Percentiles rank a stretch among this genome's conserved stretches.
Evolutionary conservation across 2,888 invertebrate species (phyloP).

Genomic region (Nowickia ferox): DNA sequence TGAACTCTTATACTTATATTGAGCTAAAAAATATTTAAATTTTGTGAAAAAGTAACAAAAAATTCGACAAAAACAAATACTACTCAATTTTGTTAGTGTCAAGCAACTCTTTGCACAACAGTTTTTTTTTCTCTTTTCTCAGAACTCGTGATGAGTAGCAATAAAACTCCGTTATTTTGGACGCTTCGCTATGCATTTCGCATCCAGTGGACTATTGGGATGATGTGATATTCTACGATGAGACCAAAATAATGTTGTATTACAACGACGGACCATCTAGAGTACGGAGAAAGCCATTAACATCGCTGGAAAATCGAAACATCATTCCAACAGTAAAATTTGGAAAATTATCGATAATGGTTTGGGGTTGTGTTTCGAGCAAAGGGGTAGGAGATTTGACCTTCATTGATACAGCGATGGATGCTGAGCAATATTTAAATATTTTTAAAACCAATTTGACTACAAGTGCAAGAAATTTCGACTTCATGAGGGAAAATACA

Average conservation of each 20-base stretch:
- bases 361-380: conserved; percentile 12
- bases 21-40: too few relatives aligned
- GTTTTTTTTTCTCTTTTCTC: too few relatives aligned
- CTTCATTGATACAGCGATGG: not conserved
- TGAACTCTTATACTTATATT: too few relatives aligned
- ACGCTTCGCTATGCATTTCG: conserved; percentile 38
- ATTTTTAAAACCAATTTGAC: conserved; percentile 1
- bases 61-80: not conserved
- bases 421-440: not conserved
- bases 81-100: conserved; percentile 36
- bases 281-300: conserved; percentile 33
- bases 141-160: too few relatives aligned
- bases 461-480: conserved; percentile 17
- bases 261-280: not conserved
- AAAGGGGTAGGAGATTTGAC: not conserved
- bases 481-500: conserved; percentile 19
- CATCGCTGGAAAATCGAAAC: conserved; percentile 18
- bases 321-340: conserved; percentile 19
- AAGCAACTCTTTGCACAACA: conserved; percentile 49
- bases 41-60: too few relatives aligned
- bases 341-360: not conserved
- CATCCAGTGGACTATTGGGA: conserved; percentile 19
- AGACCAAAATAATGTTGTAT: conserved; percentile 6
- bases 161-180: too few relatives aligned
- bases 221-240: conserved; percentile 20